Conservation (phyloP, 2,888 invertebrate genomes). For the Clunio marinus region DNA sequence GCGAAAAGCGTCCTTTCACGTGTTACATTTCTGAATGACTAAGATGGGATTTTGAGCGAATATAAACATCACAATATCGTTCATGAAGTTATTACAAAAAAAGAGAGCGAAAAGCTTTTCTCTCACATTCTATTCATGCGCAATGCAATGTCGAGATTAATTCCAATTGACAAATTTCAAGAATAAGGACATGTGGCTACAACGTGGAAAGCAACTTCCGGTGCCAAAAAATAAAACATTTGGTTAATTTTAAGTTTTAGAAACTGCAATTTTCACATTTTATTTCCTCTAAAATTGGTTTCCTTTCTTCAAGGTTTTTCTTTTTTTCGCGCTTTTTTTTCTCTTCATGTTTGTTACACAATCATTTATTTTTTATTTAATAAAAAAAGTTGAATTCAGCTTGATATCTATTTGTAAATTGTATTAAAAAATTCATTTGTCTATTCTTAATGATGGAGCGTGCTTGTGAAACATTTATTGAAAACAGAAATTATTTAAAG, state of each 20-base stretch:
- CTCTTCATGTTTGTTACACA: conserved; percentile 13
- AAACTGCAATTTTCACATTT: conserved; percentile 20
- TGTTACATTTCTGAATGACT: conserved; percentile 36
- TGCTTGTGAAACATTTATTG: too few relatives aligned
- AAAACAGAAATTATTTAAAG: too few relatives aligned
- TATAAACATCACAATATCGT: neutral
- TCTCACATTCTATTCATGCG: neutral
- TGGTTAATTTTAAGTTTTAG: conserved; percentile 25
- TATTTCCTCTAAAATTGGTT: conserved; percentile 33
- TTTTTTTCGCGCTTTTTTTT: neutral
- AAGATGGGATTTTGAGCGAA: neutral
- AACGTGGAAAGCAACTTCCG: neutral
- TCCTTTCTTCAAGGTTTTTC: conserved; percentile 14
- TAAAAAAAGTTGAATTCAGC: neutral
- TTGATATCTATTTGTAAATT: too few relatives aligned
- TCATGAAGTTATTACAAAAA: neutral
- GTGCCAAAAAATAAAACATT: neutral
- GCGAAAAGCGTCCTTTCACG: conserved; percentile 24
- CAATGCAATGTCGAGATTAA: too few relatives aligned
- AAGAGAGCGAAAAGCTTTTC: neutral
- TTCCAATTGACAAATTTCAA: neutral
- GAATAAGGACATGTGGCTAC: neutral
- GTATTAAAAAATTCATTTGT: too few relatives aligned
- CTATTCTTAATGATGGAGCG: too few relatives aligned
- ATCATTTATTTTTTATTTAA: conserved; percentile 3